Percentiles rank a stretch among this genome's conserved stretches.
phyloP scores from a whole-genome alignment of 2,113 vertebrate species.

The Rattus rattus region DNA sequence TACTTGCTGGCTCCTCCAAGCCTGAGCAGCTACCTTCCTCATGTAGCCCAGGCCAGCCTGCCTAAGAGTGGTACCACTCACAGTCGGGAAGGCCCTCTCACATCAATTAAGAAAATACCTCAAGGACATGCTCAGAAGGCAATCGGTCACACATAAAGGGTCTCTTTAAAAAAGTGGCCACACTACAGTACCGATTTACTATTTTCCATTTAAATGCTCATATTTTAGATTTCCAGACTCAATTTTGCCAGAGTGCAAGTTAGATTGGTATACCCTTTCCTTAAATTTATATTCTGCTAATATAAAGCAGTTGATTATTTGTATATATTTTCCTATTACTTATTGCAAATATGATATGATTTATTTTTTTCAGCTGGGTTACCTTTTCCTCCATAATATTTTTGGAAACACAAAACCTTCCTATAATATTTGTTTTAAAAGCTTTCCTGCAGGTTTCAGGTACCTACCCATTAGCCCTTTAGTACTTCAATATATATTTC shows the following conservation, averaged over 20 bases:
- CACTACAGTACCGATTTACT: fast-evolving
- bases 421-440: background rate
- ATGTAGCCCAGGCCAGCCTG: background rate
- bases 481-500: background rate
- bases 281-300: background rate
- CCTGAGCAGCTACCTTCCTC: background rate
- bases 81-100: background rate
- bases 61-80: too few species aligned
- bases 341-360: background rate
- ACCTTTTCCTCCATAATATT: background rate
- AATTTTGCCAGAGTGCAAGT: background rate
- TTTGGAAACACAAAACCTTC: background rate
- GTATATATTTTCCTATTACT: background rate
- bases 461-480: background rate
- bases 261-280: background rate
- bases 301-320: background rate
- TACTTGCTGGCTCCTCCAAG: background rate
- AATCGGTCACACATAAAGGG: background rate
- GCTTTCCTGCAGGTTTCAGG: background rate
- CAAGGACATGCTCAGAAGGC: too few species aligned
- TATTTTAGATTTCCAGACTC: background rate
- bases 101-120: background rate
- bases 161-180: background rate
- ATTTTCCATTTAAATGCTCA: background rate
- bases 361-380: background rate